Conservation (phyloP, 2,888 invertebrate species). For the Frankliniella fusca region DNA sequence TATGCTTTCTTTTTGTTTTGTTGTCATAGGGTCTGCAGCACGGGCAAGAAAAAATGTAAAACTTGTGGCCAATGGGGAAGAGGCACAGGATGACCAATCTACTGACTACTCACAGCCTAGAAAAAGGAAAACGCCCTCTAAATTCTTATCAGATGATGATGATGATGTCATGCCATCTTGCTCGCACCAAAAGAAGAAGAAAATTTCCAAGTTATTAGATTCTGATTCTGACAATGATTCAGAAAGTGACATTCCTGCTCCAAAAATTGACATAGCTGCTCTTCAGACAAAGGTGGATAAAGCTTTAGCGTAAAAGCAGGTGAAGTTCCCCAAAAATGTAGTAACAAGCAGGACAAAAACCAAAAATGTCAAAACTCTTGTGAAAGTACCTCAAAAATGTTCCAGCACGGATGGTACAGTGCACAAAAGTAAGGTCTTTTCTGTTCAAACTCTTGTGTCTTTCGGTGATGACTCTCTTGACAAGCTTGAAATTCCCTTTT, state of each 20-base stretch:
- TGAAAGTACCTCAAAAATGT: no score
- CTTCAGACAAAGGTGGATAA: neutral
- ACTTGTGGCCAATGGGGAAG: constrained; percentile 1
- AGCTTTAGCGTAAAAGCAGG: neutral
- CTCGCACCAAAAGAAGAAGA: neutral
- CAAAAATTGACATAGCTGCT: neutral
- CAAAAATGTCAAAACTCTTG: neutral
- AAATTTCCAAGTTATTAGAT: neutral
- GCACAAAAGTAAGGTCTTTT: neutral
- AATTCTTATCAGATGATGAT: neutral
- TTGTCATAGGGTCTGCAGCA: neutral
- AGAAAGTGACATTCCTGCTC: neutral
- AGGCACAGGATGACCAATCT: neutral
- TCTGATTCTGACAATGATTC: neutral
- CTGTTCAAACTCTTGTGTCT: neutral
- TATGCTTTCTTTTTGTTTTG: neutral
- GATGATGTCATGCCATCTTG: neutral
- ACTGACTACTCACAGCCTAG: neutral
- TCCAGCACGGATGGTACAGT: neutral
- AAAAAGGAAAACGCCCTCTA: neutral
- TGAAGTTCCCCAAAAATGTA: neutral
- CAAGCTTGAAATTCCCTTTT: no score
- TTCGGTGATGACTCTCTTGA: no score
- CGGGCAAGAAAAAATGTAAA: neutral
- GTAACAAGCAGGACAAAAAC: neutral